Evolutionary conservation across 2,797 vertebrate genomes (phyloP).

Genomic region (Caiman crocodilus): DNA sequence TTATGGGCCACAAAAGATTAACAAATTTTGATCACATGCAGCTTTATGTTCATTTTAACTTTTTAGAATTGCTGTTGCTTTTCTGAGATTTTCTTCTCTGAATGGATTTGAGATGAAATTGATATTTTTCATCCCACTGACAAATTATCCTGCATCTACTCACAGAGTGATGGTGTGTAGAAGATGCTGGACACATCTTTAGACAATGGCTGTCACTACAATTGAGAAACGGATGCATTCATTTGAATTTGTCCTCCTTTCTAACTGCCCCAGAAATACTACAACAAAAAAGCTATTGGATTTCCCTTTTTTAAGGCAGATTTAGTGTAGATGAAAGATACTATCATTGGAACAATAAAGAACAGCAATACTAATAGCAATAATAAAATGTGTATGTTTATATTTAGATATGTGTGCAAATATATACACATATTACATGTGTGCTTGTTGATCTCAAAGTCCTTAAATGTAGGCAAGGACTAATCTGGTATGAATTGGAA

Average conservation of each 20-base stretch:
- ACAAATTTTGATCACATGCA: not conserved
- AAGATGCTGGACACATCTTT: not conserved
- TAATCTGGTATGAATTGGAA: not conserved
- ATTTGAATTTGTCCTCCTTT: not conserved
- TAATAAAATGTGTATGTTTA: too few species aligned
- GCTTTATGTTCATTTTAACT: not conserved
- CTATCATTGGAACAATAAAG: accelerated
- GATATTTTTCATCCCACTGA: not conserved
- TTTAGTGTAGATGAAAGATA: not conserved
- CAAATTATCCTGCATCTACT: not conserved
- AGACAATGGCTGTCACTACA: not conserved
- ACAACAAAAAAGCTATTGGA: not conserved
- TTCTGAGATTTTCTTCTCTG: not conserved
- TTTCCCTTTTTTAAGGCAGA: not conserved
- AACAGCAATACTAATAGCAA: not conserved
- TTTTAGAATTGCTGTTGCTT: not conserved
- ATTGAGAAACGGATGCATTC: not conserved
- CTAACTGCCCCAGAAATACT: not conserved
- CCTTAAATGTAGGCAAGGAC: not conserved
- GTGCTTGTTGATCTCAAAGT: not conserved
- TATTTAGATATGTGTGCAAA: not conserved
- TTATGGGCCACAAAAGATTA: not conserved
- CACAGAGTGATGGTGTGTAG: not conserved
- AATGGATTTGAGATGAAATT: not conserved
- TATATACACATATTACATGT: not conserved